phyloP scores from a whole-genome alignment of 2,888 invertebrate genomes.

The Belgica antarctica region DNA sequence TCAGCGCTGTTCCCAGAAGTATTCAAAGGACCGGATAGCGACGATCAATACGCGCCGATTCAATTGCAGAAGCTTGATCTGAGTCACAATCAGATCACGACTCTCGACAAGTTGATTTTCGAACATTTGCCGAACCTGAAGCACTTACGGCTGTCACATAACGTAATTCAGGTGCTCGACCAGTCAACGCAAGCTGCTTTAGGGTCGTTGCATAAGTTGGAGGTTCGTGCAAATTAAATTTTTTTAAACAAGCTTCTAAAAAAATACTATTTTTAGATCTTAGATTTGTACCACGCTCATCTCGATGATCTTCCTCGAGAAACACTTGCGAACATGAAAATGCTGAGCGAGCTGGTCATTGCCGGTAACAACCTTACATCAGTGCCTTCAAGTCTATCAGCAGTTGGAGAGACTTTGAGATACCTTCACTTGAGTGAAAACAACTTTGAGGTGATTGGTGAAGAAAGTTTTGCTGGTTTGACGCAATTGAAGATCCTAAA shows the following conservation, averaged over 20 bases:
- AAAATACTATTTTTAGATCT: conserved; percentile 51
- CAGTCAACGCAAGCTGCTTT: conserved; percentile 61
- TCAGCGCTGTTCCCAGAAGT: conserved; percentile 63
- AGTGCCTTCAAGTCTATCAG: conserved; percentile 60
- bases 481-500: conserved; percentile 60
- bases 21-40: conserved; percentile 65
- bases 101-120: conserved; percentile 62
- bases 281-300: conserved; percentile 62
- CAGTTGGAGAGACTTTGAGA: conserved; percentile 59
- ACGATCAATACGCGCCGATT: conserved; percentile 60
- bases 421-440: conserved; percentile 64
- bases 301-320: conserved; percentile 60
- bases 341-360: conserved; percentile 60
- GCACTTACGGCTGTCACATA: conserved; percentile 62
- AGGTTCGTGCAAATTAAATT: conserved; percentile 55
- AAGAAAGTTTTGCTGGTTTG: conserved; percentile 63
- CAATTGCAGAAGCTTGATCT: conserved; percentile 62
- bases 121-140: conserved; percentile 64
- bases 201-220: conserved; percentile 57
- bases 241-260: neutral
- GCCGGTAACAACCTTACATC: conserved; percentile 61
- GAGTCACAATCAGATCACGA: conserved; percentile 64
- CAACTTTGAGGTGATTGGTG: conserved; percentile 60
- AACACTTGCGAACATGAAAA: conserved; percentile 57
- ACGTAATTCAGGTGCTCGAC: conserved; percentile 63